Conservation (phyloP, 2,888 invertebrate species). For the Diaprepes abbreviatus region DNA sequence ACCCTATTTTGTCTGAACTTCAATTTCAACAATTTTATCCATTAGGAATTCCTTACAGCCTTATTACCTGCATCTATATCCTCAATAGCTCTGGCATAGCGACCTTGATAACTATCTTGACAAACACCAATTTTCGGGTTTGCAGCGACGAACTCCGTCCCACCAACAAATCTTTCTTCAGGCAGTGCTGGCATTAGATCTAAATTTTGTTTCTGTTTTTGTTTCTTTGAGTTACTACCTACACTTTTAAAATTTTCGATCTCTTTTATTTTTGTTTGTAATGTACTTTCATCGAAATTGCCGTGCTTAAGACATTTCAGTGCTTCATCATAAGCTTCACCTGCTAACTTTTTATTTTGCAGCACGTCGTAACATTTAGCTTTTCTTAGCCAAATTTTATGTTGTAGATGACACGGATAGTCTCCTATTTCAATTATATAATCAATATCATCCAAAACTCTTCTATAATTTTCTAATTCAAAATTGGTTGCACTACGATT, state of each 20-base stretch:
- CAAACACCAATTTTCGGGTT: conserved; percentile 77
- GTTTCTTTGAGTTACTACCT: conserved; percentile 59
- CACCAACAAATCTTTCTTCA: conserved; percentile 70
- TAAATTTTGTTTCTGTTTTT: conserved; percentile 77
- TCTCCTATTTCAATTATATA: conserved; percentile 73
- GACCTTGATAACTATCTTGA: conserved; percentile 74
- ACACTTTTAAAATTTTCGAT: conserved; percentile 54
- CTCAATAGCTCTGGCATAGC: conserved; percentile 79
- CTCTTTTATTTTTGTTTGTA: conserved; percentile 55
- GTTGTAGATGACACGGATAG: conserved; percentile 80
- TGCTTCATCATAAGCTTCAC: conserved; percentile 77
- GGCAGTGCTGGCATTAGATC: conserved; percentile 66
- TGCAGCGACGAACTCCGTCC: conserved; percentile 67
- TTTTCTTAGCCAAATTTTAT: conserved; percentile 82
- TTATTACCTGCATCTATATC: conserved; percentile 74
- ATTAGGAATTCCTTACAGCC: no score
- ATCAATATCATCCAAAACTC: conserved; percentile 79
- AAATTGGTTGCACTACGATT: conserved; percentile 87
- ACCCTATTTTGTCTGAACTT: no score
- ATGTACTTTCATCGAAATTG: conserved; percentile 71
- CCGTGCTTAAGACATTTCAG: conserved; percentile 78
- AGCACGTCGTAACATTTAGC: conserved; percentile 80
- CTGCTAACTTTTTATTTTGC: conserved; percentile 76
- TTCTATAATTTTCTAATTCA: conserved; percentile 77
- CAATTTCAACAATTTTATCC: no score